phyloP scores from a whole-genome alignment of 2,113 vertebrate species.

The Pachycephala philippinensis region DNA sequence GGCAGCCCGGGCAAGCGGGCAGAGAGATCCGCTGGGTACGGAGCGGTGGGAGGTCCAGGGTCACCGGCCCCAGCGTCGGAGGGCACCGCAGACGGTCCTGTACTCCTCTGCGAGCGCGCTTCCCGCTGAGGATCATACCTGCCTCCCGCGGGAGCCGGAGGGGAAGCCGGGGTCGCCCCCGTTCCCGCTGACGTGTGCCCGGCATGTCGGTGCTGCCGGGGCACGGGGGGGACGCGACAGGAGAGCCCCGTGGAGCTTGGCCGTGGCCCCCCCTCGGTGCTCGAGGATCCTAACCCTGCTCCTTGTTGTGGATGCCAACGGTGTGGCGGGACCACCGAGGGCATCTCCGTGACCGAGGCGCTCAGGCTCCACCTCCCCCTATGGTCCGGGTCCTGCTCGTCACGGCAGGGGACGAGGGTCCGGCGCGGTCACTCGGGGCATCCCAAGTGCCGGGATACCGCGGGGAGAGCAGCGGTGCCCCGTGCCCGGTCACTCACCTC shows the following conservation, averaged over 20 bases:
- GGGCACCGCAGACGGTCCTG: background rate
- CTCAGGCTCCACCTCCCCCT: background rate
- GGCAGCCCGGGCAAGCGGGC: background rate
- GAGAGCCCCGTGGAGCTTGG: background rate
- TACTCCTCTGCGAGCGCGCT: background rate
- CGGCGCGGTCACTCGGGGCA: background rate
- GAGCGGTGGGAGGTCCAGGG: background rate
- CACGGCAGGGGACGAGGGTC: background rate
- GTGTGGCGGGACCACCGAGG: background rate
- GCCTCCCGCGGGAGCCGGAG: background rate
- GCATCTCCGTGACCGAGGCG: background rate
- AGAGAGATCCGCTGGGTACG: background rate
- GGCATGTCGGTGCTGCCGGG: background rate
- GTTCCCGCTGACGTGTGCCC: background rate
- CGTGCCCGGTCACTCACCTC: background rate
- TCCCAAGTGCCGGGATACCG: background rate
- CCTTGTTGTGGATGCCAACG: background rate
- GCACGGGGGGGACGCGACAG: background rate
- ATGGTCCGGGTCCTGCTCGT: background rate
- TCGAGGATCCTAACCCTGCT: background rate
- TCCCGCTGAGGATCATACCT: background rate
- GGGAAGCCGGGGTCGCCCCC: background rate
- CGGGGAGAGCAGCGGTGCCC: background rate
- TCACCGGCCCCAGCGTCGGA: background rate
- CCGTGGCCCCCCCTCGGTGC: background rate